A percentile compares a stretch with the other conserved stretches of the same genome.
Conservation (phyloP, 2,888 invertebrate species). For the Ellobium chinense region DNA sequence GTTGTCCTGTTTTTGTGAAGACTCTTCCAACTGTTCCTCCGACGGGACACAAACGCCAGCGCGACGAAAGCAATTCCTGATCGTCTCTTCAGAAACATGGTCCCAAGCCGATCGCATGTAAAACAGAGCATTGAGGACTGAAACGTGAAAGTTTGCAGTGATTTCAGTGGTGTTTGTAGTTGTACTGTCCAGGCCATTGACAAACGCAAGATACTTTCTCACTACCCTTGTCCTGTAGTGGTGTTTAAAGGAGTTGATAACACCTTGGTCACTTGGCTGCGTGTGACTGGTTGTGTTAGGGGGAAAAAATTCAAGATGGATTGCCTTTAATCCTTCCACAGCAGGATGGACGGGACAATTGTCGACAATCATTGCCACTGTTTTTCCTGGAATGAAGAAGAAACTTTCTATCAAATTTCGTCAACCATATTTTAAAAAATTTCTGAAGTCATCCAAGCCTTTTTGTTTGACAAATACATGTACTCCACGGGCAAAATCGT, state of each 20-base stretch:
- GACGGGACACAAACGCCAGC: not conserved
- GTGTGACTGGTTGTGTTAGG: not conserved
- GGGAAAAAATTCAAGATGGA: not conserved
- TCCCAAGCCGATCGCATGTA: constrained; percentile 25
- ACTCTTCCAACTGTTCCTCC: too few relatives aligned
- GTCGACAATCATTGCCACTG: not conserved
- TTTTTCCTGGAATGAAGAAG: not conserved
- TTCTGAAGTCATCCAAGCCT: not conserved
- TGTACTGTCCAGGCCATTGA: not conserved
- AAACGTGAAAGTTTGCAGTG: not conserved
- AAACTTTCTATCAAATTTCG: too few relatives aligned
- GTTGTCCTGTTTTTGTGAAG: too few relatives aligned
- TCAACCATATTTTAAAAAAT: not conserved
- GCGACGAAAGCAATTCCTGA: constrained; percentile 10
- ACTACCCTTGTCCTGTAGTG: not conserved
- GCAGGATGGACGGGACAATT: not conserved
- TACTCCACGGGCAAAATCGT: not conserved
- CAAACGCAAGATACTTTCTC: not conserved
- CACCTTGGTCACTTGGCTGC: not conserved
- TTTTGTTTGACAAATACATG: not conserved
- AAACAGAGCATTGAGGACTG: constrained; percentile 16
- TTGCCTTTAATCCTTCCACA: not conserved
- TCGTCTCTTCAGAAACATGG: not conserved
- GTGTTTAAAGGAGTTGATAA: constrained; percentile 7
- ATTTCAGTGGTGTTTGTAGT: not conserved